These are phyloP conservation scores for Micronisus gabar DNA, from an alignment of 2,113 vertebrate genomes.

Conservation along the genomic window DNA sequence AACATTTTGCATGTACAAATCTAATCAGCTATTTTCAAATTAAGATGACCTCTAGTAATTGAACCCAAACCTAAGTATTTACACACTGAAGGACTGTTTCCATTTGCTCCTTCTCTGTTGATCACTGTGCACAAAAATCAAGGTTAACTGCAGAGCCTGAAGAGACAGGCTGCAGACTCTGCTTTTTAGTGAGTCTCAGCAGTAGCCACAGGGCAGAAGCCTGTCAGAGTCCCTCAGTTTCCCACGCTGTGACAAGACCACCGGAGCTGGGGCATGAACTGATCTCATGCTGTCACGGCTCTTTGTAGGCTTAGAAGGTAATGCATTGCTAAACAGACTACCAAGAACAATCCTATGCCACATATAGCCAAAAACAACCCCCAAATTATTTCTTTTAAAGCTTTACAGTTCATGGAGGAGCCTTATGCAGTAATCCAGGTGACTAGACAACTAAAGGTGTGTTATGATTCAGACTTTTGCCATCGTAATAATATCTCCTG, in stretches of 20 bases:
- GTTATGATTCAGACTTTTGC: background rate
- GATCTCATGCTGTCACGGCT: conserved; percentile 20
- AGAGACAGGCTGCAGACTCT: conserved; percentile 51
- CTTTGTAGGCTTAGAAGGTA: background rate
- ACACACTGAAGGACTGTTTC: background rate
- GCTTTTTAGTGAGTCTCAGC: conserved; percentile 12
- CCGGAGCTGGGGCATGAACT: background rate
- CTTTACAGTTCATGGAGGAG: background rate
- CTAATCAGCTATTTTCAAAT: background rate
- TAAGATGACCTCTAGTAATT: background rate
- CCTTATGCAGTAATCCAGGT: background rate
- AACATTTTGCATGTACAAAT: background rate
- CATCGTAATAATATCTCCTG: background rate
- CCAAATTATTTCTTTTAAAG: background rate
- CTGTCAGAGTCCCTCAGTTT: conserved; percentile 65
- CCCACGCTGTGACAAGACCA: conserved; percentile 26
- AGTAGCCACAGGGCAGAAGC: conserved; percentile 59
- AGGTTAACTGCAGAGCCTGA: conserved; percentile 51
- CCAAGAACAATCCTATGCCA: background rate
- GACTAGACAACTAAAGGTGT: background rate
- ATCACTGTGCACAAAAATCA: conserved; percentile 26
- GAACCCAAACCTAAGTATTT: background rate
- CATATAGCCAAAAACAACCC: rapidly evolving
- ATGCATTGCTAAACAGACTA: background rate
- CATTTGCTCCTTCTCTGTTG: background rate